phyloP scores from a whole-genome alignment of 2,113 vertebrate species.

The Myxocyprinus asiaticus region DNA sequence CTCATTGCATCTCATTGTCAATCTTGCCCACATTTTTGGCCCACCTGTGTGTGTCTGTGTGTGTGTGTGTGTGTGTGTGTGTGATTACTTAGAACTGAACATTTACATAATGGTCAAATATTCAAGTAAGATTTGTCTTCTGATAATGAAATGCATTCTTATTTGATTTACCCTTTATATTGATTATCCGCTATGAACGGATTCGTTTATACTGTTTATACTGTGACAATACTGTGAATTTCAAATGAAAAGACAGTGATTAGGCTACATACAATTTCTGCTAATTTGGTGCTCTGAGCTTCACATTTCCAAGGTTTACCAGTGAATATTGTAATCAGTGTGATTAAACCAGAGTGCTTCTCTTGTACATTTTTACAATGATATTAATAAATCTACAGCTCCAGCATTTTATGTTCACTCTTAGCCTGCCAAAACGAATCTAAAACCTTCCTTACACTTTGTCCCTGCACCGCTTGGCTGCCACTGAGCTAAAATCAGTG shows the following conservation, averaged over 20 bases:
- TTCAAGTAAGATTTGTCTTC: neutral
- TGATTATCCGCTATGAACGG: neutral
- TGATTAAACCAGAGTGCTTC: neutral
- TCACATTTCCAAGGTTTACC: neutral
- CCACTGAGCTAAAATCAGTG: slow-evolving; percentile 2
- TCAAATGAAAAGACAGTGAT: slow-evolving; percentile 12
- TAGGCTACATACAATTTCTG: neutral
- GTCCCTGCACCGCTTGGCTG: neutral
- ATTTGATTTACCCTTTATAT: neutral
- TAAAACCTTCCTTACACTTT: slow-evolving; percentile 4
- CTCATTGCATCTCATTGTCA: too few relatives aligned
- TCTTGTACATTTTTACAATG: slow-evolving; percentile 20
- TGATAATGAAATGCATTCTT: neutral
- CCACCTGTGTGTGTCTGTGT: too few relatives aligned
- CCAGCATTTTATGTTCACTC: slow-evolving; percentile 30
- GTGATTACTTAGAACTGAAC: neutral
- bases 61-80: too few relatives aligned
- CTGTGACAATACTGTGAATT: neutral
- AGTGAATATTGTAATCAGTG: neutral
- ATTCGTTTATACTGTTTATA: too few relatives aligned
- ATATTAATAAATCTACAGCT: slow-evolving; percentile 22
- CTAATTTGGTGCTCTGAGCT: neutral
- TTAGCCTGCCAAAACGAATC: neutral
- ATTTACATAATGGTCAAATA: neutral
- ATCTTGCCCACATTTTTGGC: too few relatives aligned